phyloP scores from a whole-genome alignment of 2,888 invertebrate species.

The Rutpela maculata region DNA sequence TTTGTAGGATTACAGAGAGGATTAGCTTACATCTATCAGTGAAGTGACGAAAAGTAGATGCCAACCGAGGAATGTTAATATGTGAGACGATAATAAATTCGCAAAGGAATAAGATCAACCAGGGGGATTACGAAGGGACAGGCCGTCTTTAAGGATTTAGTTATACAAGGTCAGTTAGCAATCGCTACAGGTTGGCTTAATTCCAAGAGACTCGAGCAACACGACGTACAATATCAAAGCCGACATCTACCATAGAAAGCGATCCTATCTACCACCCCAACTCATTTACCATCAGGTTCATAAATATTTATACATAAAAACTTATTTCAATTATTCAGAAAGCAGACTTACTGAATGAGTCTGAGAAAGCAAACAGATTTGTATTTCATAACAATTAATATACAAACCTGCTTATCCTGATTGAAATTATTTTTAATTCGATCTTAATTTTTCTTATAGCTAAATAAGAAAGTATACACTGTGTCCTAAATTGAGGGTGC shows the following conservation, averaged over 20 bases:
- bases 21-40: no score
- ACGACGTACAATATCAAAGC: slow-evolving; percentile 20
- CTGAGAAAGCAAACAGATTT: not conserved
- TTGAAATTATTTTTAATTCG: no score
- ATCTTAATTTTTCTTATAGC: no score
- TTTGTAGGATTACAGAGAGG: no score
- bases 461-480: no score
- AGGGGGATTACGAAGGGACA: not conserved
- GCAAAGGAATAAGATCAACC: not conserved
- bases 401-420: not conserved
- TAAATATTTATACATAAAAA: slow-evolving; percentile 6
- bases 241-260: not conserved
- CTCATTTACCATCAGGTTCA: not conserved
- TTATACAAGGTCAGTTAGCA: slow-evolving; percentile 20
- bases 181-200: slow-evolving; percentile 15
- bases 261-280: not conserved
- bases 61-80: not conserved
- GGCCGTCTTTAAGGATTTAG: slow-evolving; percentile 1
- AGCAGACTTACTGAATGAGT: not conserved
- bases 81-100: not conserved
- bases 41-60: not conserved
- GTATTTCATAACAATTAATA: not conserved
- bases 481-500: no score
- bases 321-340: not conserved
- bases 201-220: slow-evolving; percentile 5